Base-by-base conservation (phyloP, 2,888 invertebrate species). In the Campoplex nolae region DNA sequence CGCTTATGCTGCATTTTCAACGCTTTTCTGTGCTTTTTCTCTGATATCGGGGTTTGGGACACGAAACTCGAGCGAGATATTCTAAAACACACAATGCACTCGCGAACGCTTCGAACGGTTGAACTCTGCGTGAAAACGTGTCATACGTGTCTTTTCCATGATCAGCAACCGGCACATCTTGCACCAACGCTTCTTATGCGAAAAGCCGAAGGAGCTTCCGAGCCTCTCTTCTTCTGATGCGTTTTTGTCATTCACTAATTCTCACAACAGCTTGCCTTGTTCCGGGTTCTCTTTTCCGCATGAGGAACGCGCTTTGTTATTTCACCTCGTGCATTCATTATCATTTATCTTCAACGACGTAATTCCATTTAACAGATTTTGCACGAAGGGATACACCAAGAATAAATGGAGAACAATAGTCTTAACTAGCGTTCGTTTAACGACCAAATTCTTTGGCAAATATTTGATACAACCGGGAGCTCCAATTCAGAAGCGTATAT, bases 61-160 rank as follows among this genome's bases (percentile, higher is more conserved):
- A 28, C 11, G 42, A 54, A 8, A 28, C 75, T 32, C 18, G 18
- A 62, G 32, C 16, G 18, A 35, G 62, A 28, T 23, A 23, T 79
- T 76, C 79, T 58, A 76, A 73, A 80, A 71, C 76, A 83, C 67
- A 86, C 83, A 76, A 86, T 76, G 71, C 71, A 78, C 58, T 48
- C 54, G 23, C 45, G 70, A 79, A 56, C 35, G 73, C 75, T 70
- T 45, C 75, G 78, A 76, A 77, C 62, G 70, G 83, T 70, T 83
- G 45, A 75, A 45, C 48, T 48, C 77, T 23, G 58, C 75, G 62
- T 83, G 62, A 62, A 68, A 65, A 86, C 77, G 75, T 83, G 79
- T 79, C 83, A 54, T 76, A 45, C 74, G 74, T 74, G 67, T 70
- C 58, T 78, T 23, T 16, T 35, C 23, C 28, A 16, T 62, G 28